Base-by-base conservation (phyloP, 1,140 invertebrate species). In the Nasonia giraulti region DNA sequence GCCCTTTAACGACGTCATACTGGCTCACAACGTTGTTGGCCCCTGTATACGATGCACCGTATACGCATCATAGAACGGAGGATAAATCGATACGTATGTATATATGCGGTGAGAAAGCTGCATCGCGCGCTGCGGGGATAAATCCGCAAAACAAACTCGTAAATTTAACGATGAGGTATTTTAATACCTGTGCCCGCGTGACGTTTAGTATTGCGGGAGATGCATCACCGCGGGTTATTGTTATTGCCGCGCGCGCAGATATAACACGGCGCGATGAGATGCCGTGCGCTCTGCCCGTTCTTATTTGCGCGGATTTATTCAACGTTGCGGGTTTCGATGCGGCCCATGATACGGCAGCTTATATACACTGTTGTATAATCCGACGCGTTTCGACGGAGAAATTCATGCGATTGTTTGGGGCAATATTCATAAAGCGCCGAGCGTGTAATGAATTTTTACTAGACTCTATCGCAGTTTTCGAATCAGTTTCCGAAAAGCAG, bases 111-210 rank as follows among this genome's bases (percentile, higher is more conserved):
- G 50, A 37, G 55, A 37, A 37, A 50, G 31, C 44, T 55, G 10
- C 50, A 50, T 40, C 3, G 10, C 37, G 27, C 0, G 33, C 68
- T 23, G 27, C 27, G 40, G 4, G n/a, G 7, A 23, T 66, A 69
- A 27, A 83, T 23, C 50, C 68, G 44, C 27, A 50, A 79, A 79
- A 47, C 74, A 76, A 83, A 76, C 50, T 76, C 55, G 55, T 47
- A 77, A 83, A 76, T 83, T 66, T 71, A 76, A 77, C 55, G 81
- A 68, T 83, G 81, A 83, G 62, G 14, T 76, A 79, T 83, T 82
- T 62, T 62, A 68, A 82, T 66, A 62, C 55, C n/a, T 20, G 74
- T n/a, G 75, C 23, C 31, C 31, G 31, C 77, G 44, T 69, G 44
- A 78, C 23, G 74, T 84, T 84, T 84, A 78, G 3, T 62, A 62